phyloP scores from a whole-genome alignment of 2,888 invertebrate species.

The Malthinus seriepunctatus region DNA sequence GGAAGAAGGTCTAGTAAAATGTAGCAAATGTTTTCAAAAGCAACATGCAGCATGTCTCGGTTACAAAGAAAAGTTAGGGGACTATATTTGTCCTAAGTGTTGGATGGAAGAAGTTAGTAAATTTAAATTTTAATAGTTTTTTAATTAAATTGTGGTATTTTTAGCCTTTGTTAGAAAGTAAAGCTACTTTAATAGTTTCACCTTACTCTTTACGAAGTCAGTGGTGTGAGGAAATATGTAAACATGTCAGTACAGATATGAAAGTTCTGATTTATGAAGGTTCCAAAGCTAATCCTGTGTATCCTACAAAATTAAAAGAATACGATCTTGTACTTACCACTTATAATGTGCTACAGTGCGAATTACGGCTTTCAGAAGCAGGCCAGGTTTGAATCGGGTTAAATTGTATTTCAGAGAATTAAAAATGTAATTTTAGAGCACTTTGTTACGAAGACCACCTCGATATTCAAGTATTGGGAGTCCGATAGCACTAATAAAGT shows the following conservation, averaged over 20 bases:
- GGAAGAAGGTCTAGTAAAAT: slow-evolving; percentile 50
- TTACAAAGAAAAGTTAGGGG: slow-evolving; percentile 49
- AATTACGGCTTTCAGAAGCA: slow-evolving; percentile 63
- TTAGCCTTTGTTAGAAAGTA: slow-evolving; percentile 58
- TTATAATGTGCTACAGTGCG: slow-evolving; percentile 65
- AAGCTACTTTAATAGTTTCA: slow-evolving; percentile 73
- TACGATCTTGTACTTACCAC: slow-evolving; percentile 76
- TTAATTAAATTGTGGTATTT: slow-evolving; percentile 13
- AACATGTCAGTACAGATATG: slow-evolving; percentile 60
- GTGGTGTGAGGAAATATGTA: slow-evolving; percentile 72
- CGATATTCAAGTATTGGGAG: slow-evolving; percentile 66
- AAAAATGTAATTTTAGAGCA: neutral
- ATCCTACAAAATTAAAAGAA: slow-evolving; percentile 64
- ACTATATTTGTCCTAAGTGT: slow-evolving; percentile 70
- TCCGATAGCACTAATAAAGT: slow-evolving; percentile 69
- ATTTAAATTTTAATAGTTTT: neutral
- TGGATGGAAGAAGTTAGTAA: slow-evolving; percentile 54
- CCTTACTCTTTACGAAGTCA: slow-evolving; percentile 69
- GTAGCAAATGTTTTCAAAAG: slow-evolving; percentile 60
- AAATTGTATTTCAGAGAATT: slow-evolving; percentile 25
- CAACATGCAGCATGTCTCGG: slow-evolving; percentile 70
- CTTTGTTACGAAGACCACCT: slow-evolving; percentile 60
- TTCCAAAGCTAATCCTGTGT: slow-evolving; percentile 56
- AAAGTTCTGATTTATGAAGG: slow-evolving; percentile 62
- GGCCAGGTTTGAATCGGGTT: slow-evolving; percentile 44